Base-by-base conservation (phyloP, 2,797 vertebrate genomes). In the Coregonus ussuriensis region DNA sequence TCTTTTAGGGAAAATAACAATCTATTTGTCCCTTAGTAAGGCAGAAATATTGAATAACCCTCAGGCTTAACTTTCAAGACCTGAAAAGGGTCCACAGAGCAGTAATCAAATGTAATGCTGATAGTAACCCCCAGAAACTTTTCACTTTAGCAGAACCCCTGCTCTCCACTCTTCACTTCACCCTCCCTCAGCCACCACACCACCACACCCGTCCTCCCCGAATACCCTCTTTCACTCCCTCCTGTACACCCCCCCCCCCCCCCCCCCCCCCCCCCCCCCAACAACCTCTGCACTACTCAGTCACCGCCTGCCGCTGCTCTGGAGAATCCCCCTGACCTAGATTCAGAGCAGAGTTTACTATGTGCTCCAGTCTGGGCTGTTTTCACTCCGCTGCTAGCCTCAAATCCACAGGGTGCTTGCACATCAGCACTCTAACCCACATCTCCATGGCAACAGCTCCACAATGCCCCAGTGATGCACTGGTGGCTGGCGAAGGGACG, bases 261-360 rank as follows among this genome's bases (percentile, higher is more conserved):
- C 6, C 6, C 9, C 37, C 6, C n/a, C n/a, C n/a, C n/a, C n/a
- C n/a, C 51, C 47, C 63, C 76, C 54, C 62, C 33, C 77, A 78
- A 81, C 72, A 72, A 77, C 77, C 78, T 76, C 21, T 53, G 51
- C 41, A 37, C 72, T 66, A 79, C 83, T 88, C 83, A 77, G 76
- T 74, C 78, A 69, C 11, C 86, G 90, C 84, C 93, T 92, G 91
- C 93, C 93, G 91, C 93, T 88, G 91, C 92, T 91, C 88, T 85
- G 91, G 91, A 95, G 94, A 89, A 94, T 94, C 94, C 94, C 77
- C 81, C 84, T 96, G 96, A 96, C 96, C 96, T 93, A 96, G 89
- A 96, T 97, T 96, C 90, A 91, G 88, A 87, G 16, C 78, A 79
- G 87, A 94, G 95, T 93, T 95, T 91, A 91, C 88, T 91, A 90